Evolutionary conservation across 2,113 vertebrate genomes (phyloP).

Genomic region (Mormoops blainvillei): DNA sequence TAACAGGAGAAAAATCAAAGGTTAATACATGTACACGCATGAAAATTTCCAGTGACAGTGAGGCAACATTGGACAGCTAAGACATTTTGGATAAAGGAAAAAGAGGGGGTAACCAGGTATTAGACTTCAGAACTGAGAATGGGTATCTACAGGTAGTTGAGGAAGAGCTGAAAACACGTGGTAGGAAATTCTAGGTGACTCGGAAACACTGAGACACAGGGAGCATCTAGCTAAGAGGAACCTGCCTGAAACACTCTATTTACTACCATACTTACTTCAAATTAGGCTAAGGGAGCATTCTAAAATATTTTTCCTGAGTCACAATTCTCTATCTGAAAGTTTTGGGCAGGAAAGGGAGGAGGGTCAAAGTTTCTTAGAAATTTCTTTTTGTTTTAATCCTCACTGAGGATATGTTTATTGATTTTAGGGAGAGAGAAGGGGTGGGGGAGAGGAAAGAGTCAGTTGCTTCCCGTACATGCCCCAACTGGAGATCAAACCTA

Average conservation of each 20-base stretch:
- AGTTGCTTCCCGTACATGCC: too few relatives aligned
- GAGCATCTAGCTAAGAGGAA: neutral
- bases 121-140: neutral
- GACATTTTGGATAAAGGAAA: neutral
- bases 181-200: neutral
- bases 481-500: too few relatives aligned
- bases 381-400: too few relatives aligned
- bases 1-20: neutral
- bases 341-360: neutral
- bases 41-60: neutral
- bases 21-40: neutral
- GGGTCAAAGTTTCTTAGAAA: neutral
- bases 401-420: too few relatives aligned
- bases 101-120: neutral
- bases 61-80: neutral
- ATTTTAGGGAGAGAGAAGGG: too few relatives aligned
- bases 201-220: neutral
- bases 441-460: too few relatives aligned
- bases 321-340: neutral
- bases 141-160: neutral
- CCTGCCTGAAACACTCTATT: neutral
- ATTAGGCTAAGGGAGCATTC: neutral
- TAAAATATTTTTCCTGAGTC: neutral
- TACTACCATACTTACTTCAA: neutral
- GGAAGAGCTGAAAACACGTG: neutral